Base-by-base conservation (phyloP, 2,888 invertebrate genomes). In the Tenthredo scrophulariae region DNA sequence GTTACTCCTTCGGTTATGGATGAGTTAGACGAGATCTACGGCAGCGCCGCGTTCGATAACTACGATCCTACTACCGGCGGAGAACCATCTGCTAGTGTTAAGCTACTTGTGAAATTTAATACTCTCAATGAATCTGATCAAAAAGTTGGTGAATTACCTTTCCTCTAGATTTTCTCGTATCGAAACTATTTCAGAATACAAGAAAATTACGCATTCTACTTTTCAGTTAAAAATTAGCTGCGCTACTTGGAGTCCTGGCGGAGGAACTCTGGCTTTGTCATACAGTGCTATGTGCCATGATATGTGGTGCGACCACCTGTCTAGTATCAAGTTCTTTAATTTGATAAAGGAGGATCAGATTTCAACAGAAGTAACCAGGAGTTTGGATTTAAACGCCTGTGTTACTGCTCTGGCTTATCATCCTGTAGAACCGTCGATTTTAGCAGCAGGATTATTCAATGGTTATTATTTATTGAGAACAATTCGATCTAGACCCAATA, bases 361-460 rank as follows among this genome's bases (percentile, higher is more conserved):
- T 70, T 87, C 88, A 10, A 86, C 90, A 43, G 86, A 84, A 7
- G 89, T 91, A 18, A 89, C 85, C 26, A 92, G 89, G 86, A 88
- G 86, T 22, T 86, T 92, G 40, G 92, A 92, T 86, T 89, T 90
- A 18, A 91, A 94, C 86, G 91, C 94, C 29, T 95, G 95, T 84
- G 92, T 94, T 10, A 93, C 93, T 13, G 88, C 92, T 7, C 86
- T 95, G 22, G 89, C 92, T 65, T 95, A 94, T 90, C 95, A 95
- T 90, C 94, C 94, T 2, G 90, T 89, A 2, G 92, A 94, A 87
- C 94, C 94, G 0, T 93, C 93, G 2, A 92, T 95, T 84, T 89
- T 95, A 74, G 94, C 94, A 40, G 94, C 93, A 86, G 94, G 94
- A 54, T 87, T 93, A 85, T 92, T 91, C 67, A 93, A 92, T 87